Evolutionary conservation across 2,113 vertebrate species (phyloP), one percentile per base, ranked within the genome.

Genomic region (Paramormyrops kingsleyae): DNA sequence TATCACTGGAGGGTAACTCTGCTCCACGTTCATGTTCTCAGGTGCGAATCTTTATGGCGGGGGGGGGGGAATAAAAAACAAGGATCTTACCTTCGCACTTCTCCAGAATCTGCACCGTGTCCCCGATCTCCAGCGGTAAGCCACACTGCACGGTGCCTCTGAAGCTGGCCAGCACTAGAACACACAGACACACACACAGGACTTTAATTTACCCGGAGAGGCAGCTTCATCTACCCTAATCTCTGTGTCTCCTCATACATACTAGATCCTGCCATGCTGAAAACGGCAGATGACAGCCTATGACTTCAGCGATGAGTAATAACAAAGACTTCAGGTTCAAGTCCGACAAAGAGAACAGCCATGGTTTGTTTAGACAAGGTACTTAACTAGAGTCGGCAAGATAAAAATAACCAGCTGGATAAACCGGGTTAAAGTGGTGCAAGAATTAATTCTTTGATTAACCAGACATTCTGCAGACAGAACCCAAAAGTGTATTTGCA

Each of bases 91-190:
- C 98, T 95, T 99, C 98, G 91, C 97, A 99, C 95, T 98, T 99
- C 94, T 99, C 99, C 93, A 99, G 94, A 93, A 99, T 98, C 95
- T 99, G 98, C 94, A 99, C 99, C 0, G 98, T 99, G 93, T 99
- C 99, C 92, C 99, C 99, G 74, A 99, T 99, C 94, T 99, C 99
- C 94, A 99, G 91, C 0, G 98, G 97, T 2, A 99, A 95, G 94
- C 99, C 98, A 92, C 98, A 96, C 52, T 98, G 97, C 89, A 99
- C 93, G 0, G 97, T 98, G 91, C 97, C 99, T 94, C 98, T 97
- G 95, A 99, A 99, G 95, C 97, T 97, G 93, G 97, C 97, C 95
- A 99, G 97, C 92, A 97, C 99, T 99, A 94, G 83, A 97, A 96
- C 74, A 93, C 83, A 96, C 27, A 49, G 89, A 49, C 10, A 91